A percentile compares a stretch with the other conserved stretches of the same genome.
phyloP scores from a whole-genome alignment of 2,113 vertebrate genomes.

The Nothoprocta perdicaria region DNA sequence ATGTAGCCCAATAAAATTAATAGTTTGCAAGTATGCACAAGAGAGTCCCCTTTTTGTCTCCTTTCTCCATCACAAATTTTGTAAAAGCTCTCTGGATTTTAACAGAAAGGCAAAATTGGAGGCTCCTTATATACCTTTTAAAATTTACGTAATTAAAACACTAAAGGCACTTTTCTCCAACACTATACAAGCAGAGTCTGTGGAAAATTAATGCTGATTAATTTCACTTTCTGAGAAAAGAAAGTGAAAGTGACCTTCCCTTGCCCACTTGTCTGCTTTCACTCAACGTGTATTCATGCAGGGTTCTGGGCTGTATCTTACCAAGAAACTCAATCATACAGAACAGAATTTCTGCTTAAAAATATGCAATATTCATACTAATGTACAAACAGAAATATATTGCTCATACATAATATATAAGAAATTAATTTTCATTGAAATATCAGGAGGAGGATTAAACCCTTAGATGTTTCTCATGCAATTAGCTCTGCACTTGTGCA shows the following conservation, averaged over 20 bases:
- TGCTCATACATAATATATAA: conserved; percentile 72
- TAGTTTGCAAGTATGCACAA: conserved; percentile 65
- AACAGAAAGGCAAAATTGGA: conserved; percentile 44
- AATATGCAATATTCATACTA: conserved; percentile 61
- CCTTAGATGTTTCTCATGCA: conserved; percentile 56
- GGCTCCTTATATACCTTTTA: conserved; percentile 21
- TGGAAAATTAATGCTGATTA: conserved; percentile 13
- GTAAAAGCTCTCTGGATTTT: conserved; percentile 62
- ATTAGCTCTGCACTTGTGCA: conserved; percentile 51
- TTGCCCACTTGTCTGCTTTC: conserved; percentile 10
- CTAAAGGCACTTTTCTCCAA: neutral
- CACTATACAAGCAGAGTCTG: neutral
- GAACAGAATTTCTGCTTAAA: conserved; percentile 48
- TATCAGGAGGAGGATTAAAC: conserved; percentile 52
- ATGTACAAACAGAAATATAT: conserved; percentile 67
- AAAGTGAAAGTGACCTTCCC: no score
- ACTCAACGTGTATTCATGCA: neutral
- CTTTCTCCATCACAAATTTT: conserved; percentile 66
- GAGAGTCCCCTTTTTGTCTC: conserved; percentile 68
- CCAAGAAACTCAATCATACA: conserved; percentile 41
- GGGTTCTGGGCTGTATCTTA: conserved; percentile 18
- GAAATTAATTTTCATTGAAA: conserved; percentile 71
- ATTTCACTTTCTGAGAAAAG: conserved; percentile 2
- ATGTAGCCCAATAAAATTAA: conserved; percentile 74
- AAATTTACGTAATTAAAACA: neutral